Conservation (phyloP, 2,113 vertebrate species). For the Hyaena hyaena region DNA sequence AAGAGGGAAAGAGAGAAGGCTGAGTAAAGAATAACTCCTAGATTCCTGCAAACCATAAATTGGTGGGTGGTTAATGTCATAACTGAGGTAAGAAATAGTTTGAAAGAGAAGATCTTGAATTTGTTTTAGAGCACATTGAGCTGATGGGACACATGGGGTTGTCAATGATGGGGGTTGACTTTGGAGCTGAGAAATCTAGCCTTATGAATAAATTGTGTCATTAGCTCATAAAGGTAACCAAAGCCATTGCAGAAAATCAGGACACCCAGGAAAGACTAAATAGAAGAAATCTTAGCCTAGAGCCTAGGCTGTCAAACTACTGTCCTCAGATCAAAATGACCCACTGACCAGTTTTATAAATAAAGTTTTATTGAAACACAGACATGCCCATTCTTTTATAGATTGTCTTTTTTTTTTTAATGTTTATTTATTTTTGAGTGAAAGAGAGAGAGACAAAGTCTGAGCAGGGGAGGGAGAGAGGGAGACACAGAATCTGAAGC, state of each 20-base stretch:
- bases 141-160: background rate
- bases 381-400: background rate
- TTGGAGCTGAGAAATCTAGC: background rate
- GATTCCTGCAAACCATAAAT: background rate
- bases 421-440: too few relatives aligned
- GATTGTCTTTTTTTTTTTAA: background rate
- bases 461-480: too few relatives aligned
- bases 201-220: background rate
- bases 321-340: background rate
- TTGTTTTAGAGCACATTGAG: background rate
- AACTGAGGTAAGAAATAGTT: background rate
- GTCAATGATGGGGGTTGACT: background rate
- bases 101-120: background rate
- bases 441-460: too few relatives aligned
- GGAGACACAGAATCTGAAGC: too few relatives aligned
- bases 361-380: background rate
- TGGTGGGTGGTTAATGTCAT: background rate
- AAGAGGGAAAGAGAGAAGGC: background rate
- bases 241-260: background rate
- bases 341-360: background rate
- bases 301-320: background rate
- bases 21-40: background rate
- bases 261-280: background rate
- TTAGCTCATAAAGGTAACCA: background rate
- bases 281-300: background rate